Evolutionary conservation across 2,113 vertebrate genomes (phyloP).

Genomic region (Ochotona princeps): DNA sequence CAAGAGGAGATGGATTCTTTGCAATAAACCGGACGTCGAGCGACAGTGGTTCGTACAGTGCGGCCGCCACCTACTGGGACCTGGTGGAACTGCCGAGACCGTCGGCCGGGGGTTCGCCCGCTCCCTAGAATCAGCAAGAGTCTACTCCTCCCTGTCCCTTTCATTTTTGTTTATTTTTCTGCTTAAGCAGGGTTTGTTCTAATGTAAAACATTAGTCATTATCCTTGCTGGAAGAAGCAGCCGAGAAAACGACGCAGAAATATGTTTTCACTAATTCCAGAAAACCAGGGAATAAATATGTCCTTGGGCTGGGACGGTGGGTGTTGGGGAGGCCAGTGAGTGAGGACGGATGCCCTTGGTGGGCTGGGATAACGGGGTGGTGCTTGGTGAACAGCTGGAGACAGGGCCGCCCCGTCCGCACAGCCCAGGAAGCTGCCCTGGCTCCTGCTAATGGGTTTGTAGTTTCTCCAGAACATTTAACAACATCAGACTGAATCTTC

Average conservation of each 20-base stretch:
- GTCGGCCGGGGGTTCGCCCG: not conserved
- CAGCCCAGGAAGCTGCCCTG: not conserved
- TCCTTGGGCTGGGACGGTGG: not conserved
- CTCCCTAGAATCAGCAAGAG: no score
- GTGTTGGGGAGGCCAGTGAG: not conserved
- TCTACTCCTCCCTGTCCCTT: not conserved
- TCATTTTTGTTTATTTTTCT: not conserved
- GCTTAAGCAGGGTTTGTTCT: not conserved
- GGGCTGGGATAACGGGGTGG: not conserved
- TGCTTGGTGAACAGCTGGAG: not conserved
- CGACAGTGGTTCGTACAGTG: not conserved
- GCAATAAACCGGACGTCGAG: constrained; percentile 52
- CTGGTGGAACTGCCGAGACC: constrained; percentile 36
- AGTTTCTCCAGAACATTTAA: not conserved
- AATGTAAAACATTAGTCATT: not conserved
- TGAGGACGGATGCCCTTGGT: not conserved
- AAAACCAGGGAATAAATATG: not conserved
- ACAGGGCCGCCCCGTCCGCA: not conserved
- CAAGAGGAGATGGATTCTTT: constrained; percentile 70
- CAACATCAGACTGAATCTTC: not conserved
- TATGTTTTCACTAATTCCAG: not conserved
- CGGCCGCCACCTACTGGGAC: constrained; percentile 61
- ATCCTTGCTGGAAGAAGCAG: not conserved
- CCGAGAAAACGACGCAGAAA: not conserved
- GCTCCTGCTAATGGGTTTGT: not conserved